phyloP scores from a whole-genome alignment of 2,797 vertebrate genomes.

The Eulemur coronatus region DNA sequence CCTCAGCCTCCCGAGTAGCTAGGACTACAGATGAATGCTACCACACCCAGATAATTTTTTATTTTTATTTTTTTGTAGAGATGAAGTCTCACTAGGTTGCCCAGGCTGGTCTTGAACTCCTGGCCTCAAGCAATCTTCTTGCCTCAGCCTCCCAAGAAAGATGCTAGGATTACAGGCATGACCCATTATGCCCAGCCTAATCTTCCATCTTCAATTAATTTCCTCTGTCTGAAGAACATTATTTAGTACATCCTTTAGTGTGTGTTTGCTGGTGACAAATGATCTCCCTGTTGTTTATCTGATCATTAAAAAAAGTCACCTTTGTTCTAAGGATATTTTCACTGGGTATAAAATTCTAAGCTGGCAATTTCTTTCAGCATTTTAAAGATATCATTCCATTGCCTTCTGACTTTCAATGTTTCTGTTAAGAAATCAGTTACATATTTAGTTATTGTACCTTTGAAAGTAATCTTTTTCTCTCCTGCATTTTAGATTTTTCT shows the following conservation, averaged over 20 bases:
- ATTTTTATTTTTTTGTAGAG: background rate
- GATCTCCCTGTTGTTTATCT: background rate
- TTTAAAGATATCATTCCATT: background rate
- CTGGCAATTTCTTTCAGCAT: background rate
- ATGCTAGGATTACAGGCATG: background rate
- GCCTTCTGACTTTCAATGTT: background rate
- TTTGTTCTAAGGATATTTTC: constrained; percentile 12
- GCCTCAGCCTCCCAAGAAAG: background rate
- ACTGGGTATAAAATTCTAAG: background rate
- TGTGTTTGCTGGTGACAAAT: background rate
- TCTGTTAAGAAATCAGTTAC: background rate
- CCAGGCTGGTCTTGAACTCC: background rate
- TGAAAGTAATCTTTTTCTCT: background rate
- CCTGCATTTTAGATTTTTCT: background rate
- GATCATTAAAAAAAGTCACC: background rate
- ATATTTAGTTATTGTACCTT: background rate
- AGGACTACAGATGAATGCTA: background rate
- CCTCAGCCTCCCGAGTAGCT: background rate
- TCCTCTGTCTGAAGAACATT: background rate
- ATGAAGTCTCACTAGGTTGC: too few species aligned
- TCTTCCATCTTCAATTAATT: background rate
- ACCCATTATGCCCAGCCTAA: background rate
- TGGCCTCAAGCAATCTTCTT: background rate
- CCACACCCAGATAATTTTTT: background rate
- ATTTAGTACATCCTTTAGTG: background rate